These are phyloP conservation scores for Hippocampus abdominalis DNA, from an alignment of 2,113 vertebrate species.

Conservation along the genomic window DNA sequence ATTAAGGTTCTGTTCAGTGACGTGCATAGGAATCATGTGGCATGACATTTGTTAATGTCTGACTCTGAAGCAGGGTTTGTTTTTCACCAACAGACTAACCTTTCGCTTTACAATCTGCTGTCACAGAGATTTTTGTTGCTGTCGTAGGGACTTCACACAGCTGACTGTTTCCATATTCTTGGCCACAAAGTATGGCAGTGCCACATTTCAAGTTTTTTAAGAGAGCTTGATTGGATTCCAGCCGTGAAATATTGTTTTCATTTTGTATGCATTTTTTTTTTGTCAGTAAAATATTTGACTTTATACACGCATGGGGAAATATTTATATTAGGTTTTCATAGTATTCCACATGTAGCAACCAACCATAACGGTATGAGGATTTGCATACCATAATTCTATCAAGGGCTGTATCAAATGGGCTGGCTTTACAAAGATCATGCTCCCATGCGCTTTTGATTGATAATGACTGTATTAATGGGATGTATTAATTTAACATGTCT, in stretches of 20 bases:
- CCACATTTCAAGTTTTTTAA: background rate
- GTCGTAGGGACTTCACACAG: background rate
- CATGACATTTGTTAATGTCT: background rate
- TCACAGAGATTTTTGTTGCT: background rate
- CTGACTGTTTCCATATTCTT: background rate
- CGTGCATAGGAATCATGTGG: slow-evolving; percentile 4
- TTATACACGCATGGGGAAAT: no score
- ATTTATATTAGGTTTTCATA: no score
- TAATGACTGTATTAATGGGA: no score
- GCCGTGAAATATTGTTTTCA: background rate
- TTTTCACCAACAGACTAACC: background rate
- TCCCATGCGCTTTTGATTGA: no score
- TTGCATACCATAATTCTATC: no score
- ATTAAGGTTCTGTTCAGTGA: slow-evolving; percentile 4
- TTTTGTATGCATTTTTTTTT: background rate
- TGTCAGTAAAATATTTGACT: background rate
- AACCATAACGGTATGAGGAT: no score
- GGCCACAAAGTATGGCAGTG: background rate
- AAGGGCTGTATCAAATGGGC: no score
- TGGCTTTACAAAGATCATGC: no score
- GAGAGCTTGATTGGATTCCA: no score
- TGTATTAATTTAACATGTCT: no score
- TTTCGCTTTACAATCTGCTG: background rate
- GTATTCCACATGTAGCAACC: no score
- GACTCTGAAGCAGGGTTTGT: background rate